These are phyloP conservation scores for Ctenodactylus gundi DNA, from an alignment of 2,113 vertebrate species.

Conservation along the genomic window DNA sequence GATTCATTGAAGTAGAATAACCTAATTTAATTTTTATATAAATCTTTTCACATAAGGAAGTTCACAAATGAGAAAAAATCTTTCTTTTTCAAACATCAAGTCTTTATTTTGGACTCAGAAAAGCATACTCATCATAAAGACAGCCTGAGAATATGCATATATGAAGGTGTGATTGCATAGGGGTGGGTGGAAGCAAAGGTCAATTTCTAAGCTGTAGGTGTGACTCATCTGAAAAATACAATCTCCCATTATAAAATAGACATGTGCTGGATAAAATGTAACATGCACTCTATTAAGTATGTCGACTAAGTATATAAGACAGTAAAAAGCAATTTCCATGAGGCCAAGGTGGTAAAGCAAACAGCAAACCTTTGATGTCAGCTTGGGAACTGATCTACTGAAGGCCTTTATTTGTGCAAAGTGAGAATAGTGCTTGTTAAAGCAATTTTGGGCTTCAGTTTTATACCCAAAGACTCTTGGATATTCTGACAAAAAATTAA, in stretches of 20 bases:
- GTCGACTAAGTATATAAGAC: not conserved
- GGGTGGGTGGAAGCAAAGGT: not conserved
- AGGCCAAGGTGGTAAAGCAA: not conserved
- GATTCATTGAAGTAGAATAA: not conserved
- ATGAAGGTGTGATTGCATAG: rapidly evolving
- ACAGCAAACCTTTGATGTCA: not conserved
- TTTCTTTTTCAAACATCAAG: not conserved
- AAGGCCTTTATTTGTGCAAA: not conserved
- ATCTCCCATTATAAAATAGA: not conserved
- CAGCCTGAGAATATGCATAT: not conserved
- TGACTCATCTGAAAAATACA: not conserved
- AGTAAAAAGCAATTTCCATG: not conserved
- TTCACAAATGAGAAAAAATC: not conserved
- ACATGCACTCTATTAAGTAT: not conserved
- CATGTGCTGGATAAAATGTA: not conserved
- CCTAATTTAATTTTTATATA: not conserved
- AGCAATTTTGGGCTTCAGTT: not conserved
- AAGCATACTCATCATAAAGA: not conserved
- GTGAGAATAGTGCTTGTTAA: not conserved
- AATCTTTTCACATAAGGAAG: not conserved
- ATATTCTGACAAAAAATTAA: not conserved
- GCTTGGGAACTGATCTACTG: not conserved
- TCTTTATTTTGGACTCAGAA: conserved; percentile 35
- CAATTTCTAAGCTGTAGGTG: not conserved
- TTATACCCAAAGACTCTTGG: not conserved